These are phyloP conservation scores for Limnephilus lunatus DNA, from an alignment of 2,888 invertebrate genomes.

Conservation along the genomic window DNA sequence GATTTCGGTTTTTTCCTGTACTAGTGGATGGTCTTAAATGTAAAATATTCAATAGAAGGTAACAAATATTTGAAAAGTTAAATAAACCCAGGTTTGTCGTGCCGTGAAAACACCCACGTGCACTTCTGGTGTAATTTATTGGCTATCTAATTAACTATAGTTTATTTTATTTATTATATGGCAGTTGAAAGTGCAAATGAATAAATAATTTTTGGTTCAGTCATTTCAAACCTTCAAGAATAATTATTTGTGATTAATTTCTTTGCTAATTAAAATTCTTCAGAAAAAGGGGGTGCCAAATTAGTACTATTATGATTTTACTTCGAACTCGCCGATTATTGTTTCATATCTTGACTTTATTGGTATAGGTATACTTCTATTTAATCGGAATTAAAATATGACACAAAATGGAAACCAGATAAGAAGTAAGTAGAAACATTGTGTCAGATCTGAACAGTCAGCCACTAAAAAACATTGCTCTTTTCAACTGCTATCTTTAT, in stretches of 20 bases:
- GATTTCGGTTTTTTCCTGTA: too few relatives aligned
- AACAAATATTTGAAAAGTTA: neutral
- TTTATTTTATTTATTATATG: neutral
- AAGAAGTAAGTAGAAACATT: neutral
- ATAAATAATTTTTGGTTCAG: neutral
- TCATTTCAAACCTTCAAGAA: neutral
- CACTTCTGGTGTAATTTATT: neutral
- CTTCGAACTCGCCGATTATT: neutral
- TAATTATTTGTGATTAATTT: neutral
- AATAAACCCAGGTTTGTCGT: neutral
- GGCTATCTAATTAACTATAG: neutral
- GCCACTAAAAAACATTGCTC: too few relatives aligned
- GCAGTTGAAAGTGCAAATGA: neutral
- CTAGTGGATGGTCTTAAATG: too few relatives aligned
- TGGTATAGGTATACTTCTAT: neutral
- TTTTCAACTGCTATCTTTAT: neutral
- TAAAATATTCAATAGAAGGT: too few relatives aligned
- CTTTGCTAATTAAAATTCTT: neutral
- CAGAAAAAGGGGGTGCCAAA: neutral
- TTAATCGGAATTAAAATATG: neutral
- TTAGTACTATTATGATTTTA: neutral
- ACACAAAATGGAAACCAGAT: neutral
- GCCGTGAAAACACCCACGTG: neutral
- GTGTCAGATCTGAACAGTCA: neutral
- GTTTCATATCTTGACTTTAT: neutral